Base-by-base conservation (phyloP, 2,888 invertebrate species). In the Drosophila mimetica region DNA sequence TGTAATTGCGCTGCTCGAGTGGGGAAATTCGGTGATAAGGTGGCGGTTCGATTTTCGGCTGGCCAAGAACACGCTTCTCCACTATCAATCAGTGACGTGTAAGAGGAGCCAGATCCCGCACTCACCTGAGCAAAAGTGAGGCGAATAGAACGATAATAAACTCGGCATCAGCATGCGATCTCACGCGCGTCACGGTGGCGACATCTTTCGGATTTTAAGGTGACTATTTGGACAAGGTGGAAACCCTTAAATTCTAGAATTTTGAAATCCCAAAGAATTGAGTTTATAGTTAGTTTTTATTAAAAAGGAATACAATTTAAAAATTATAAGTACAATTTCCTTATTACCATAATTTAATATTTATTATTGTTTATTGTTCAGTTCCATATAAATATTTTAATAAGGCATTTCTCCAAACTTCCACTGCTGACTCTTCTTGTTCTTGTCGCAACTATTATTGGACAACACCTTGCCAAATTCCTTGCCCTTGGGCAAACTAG, bases 381-480 rank as follows among this genome's bases (percentile, higher is more conserved):
- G n/a, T 4, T 13, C 16, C 1, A 4, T 14, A 20, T n/a, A 32
- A n/a, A 16, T 1, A 18, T 20, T 20, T 22, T 16, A 11, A 4
- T 11, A 5, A 11, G 13, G 9, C 3, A 9, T 4, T 11, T 11
- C 0, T 20, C 30, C 60, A 5, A 60, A 60, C 9, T 28, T 37
- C 60, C 60, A 60, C 16, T 13, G 20, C 22, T 60, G 60, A 3
- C 2, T 79, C 70, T 85, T 84, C 11, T 81, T 90, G 0, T 53
- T 55, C 25, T 61, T 77, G 74, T 94, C 93, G 72, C 97, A 96
- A 0, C 91, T 16, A 7, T 46, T 92, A 46, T 94, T 94, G 71
- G 97, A 95, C 91, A 93, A 96, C 0, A 97, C 91, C 74, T 93
- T 93, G 46, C 93, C 93, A 20, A 28, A 14, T 93, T 92, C 0